A percentile compares a stretch with the other conserved stretches of the same genome.
Evolutionary conservation across 1,140 invertebrate species (phyloP).

Genomic region (Charaxes varanes): DNA sequence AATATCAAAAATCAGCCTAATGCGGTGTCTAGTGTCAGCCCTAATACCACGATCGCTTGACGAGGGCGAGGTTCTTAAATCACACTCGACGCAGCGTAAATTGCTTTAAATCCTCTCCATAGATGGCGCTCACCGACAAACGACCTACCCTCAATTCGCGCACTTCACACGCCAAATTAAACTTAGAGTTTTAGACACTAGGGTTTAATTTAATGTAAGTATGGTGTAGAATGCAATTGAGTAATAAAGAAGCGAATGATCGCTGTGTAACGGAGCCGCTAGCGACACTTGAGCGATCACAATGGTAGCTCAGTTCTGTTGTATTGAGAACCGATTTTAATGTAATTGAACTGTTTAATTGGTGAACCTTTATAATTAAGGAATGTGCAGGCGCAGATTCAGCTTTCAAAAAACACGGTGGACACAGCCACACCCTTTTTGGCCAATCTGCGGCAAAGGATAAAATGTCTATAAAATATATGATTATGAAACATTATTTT

Average conservation of each 20-base stretch:
- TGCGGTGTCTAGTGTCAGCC: slow-evolving; percentile 3
- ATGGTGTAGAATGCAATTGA: slow-evolving; percentile 38
- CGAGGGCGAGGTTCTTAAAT: slow-evolving; percentile 28
- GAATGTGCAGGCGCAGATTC: too few relatives aligned
- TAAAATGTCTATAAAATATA: too few relatives aligned
- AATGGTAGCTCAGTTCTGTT: slow-evolving; percentile 6
- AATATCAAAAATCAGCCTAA: too few relatives aligned
- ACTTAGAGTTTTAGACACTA: not conserved
- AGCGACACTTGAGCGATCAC: slow-evolving; percentile 1
- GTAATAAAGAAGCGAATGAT: slow-evolving; percentile 39
- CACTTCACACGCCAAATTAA: not conserved
- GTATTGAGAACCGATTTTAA: slow-evolving; percentile 2
- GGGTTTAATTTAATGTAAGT: slow-evolving; percentile 8
- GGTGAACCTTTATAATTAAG: slow-evolving; percentile 3
- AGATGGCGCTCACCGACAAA: slow-evolving; percentile 42
- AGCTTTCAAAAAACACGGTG: too few relatives aligned
- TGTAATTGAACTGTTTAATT: slow-evolving; percentile 13
- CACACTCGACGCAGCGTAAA: slow-evolving; percentile 47
- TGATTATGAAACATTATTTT: too few relatives aligned
- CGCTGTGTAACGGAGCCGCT: slow-evolving; percentile 21
- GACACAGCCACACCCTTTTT: too few relatives aligned
- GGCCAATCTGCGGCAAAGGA: too few relatives aligned
- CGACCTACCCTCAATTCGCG: slow-evolving; percentile 16
- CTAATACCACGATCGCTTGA: slow-evolving; percentile 4
- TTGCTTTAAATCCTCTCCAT: slow-evolving; percentile 63